Evolutionary conservation across 2,113 vertebrate genomes (phyloP).

Genomic region (Heterochromis multidens): DNA sequence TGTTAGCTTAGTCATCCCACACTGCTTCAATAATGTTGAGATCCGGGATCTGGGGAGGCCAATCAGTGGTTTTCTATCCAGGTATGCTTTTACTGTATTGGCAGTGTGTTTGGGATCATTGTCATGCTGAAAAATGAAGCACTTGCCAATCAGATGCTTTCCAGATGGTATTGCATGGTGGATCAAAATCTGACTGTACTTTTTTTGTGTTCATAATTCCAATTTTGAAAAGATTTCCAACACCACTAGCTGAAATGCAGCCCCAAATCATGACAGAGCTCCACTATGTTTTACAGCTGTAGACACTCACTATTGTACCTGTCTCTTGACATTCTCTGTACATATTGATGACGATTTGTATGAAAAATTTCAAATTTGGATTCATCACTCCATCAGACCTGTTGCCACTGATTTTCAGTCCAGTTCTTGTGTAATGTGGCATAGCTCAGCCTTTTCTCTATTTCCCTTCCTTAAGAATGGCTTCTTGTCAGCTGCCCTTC

Average conservation of each 20-base stretch:
- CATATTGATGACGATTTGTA: neutral
- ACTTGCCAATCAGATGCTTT: no score
- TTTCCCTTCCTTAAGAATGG: neutral
- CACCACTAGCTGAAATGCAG: fast-evolving
- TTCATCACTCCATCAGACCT: neutral
- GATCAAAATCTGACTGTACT: no score
- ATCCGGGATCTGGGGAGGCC: neutral
- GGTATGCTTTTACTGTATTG: neutral
- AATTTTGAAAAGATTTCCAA: no score
- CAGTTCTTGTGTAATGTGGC: neutral
- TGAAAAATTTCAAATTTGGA: no score
- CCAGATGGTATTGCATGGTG: no score
- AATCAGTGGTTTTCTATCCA: neutral
- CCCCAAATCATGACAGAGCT: no score
- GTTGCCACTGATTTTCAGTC: neutral
- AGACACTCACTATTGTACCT: neutral
- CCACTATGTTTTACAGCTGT: neutral
- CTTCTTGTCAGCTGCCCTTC: no score
- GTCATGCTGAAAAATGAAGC: no score
- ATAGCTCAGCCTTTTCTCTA: neutral
- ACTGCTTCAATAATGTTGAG: no score
- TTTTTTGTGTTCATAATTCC: no score
- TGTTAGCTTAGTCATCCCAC: neutral
- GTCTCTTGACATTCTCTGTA: neutral
- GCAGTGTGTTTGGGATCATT: no score